These are phyloP conservation scores for Brassicogethes aeneus DNA, from an alignment of 2,888 invertebrate genomes.

Conservation along the genomic window DNA sequence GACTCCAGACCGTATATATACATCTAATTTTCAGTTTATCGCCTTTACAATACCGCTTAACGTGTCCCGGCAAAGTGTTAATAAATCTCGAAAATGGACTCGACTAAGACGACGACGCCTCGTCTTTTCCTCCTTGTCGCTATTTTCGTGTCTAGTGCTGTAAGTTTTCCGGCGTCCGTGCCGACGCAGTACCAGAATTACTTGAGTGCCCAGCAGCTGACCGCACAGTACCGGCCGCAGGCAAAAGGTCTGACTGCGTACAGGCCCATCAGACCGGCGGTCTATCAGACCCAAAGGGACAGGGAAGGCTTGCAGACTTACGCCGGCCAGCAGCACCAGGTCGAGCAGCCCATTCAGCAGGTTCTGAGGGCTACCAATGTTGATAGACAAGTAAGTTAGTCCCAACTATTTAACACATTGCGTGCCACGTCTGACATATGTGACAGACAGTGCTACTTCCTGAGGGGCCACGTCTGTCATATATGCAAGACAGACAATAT, in stretches of 20 bases:
- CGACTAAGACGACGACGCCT: not conserved
- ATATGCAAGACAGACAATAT: too few relatives aligned
- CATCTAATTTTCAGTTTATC: not conserved
- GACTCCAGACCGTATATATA: not conserved
- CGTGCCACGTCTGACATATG: too few relatives aligned
- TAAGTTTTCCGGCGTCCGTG: not conserved
- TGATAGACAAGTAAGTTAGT: slow-evolving; percentile 42
- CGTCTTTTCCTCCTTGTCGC: not conserved
- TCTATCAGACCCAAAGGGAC: slow-evolving; percentile 7
- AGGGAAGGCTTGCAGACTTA: slow-evolving; percentile 31
- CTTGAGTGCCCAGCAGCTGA: slow-evolving; percentile 22
- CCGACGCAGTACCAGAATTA: slow-evolving; percentile 10
- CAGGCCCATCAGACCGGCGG: slow-evolving; percentile 5
- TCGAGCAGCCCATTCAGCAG: slow-evolving; percentile 33
- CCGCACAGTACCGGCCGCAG: slow-evolving; percentile 15
- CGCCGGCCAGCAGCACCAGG: slow-evolving; percentile 40
- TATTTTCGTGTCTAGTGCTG: not conserved
- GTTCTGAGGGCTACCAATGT: slow-evolving; percentile 39
- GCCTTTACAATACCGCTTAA: not conserved
- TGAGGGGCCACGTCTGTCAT: too few relatives aligned
- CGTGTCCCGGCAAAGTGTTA: too few relatives aligned
- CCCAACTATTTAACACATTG: slow-evolving; percentile 6
- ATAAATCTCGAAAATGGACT: slow-evolving; percentile 1
- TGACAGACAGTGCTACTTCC: too few relatives aligned
- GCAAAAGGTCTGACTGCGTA: slow-evolving; percentile 8